Evolutionary conservation across 2,113 vertebrate species (phyloP).

Genomic region (Eolophus roseicapilla): DNA sequence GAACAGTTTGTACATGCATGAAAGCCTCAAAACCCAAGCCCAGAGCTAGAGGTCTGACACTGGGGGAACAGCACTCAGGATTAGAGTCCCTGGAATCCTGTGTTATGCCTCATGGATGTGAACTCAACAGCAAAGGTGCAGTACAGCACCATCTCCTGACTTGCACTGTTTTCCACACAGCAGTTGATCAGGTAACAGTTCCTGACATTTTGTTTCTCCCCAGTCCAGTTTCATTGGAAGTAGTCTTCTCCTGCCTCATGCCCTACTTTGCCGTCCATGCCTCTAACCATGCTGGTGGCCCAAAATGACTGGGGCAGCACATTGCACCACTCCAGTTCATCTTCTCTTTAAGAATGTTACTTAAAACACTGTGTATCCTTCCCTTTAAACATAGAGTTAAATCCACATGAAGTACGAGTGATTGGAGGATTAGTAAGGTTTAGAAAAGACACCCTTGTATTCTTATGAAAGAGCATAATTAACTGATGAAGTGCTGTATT

Average conservation of each 20-base stretch:
- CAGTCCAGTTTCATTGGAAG: neutral
- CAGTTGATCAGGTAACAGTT: neutral
- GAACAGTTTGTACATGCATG: neutral
- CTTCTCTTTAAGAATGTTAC: neutral
- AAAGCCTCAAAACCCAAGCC: neutral
- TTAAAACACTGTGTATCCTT: neutral
- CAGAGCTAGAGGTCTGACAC: neutral
- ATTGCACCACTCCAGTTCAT: neutral
- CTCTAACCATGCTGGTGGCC: neutral
- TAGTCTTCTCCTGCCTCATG: neutral
- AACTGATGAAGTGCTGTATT: neutral
- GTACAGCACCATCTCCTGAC: neutral
- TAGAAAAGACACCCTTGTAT: neutral
- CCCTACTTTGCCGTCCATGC: neutral
- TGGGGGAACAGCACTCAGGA: neutral
- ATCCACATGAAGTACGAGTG: neutral
- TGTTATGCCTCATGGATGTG: neutral
- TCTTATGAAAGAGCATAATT: neutral
- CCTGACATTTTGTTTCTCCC: neutral
- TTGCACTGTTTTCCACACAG: neutral
- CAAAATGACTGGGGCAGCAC: neutral
- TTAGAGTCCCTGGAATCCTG: neutral
- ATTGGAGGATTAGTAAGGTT: neutral
- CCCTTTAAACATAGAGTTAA: neutral
- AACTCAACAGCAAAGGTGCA: neutral